These are phyloP conservation scores for Mamestra brassicae DNA, from an alignment of 2,888 invertebrate species.

Conservation along the genomic window DNA sequence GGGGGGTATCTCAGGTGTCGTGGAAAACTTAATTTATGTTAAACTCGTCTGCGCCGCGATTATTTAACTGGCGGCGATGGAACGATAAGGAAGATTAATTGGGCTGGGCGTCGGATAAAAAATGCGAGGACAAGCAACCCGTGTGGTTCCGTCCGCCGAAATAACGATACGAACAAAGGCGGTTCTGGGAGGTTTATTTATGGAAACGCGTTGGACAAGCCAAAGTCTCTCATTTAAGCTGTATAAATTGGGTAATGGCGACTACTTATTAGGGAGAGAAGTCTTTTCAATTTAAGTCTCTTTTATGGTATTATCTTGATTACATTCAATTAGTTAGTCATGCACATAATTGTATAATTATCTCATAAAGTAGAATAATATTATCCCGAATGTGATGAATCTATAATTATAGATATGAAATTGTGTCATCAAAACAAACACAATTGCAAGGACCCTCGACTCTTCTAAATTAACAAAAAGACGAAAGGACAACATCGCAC, in stretches of 20 bases:
- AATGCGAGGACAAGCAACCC: slow-evolving; percentile 82
- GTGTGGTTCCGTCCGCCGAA: slow-evolving; percentile 79
- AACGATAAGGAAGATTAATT: slow-evolving; percentile 89
- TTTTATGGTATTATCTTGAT: slow-evolving; percentile 16
- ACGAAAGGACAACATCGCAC: too few relatives aligned
- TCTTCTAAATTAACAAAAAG: too few relatives aligned
- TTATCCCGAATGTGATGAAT: neutral
- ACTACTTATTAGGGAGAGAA: slow-evolving; percentile 44
- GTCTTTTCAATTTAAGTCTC: slow-evolving; percentile 21
- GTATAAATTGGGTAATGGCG: slow-evolving; percentile 56
- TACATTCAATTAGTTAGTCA: neutral
- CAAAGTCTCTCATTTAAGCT: slow-evolving; percentile 57
- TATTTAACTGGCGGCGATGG: slow-evolving; percentile 88
- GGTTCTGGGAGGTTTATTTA: slow-evolving; percentile 66
- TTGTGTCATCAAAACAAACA: slow-evolving; percentile 38
- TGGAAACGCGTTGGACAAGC: slow-evolving; percentile 60
- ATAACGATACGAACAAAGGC: slow-evolving; percentile 70
- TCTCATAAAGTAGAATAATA: neutral
- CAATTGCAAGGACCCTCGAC: slow-evolving; percentile 6
- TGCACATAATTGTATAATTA: neutral
- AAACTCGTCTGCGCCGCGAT: slow-evolving; percentile 88
- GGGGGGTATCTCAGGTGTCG: slow-evolving; percentile 89
- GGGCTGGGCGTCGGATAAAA: slow-evolving; percentile 79
- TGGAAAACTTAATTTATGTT: slow-evolving; percentile 91
- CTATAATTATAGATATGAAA: slow-evolving; percentile 4